phyloP scores from a whole-genome alignment of 1,140 invertebrate genomes.

The Hylyphantes graminicola region DNA sequence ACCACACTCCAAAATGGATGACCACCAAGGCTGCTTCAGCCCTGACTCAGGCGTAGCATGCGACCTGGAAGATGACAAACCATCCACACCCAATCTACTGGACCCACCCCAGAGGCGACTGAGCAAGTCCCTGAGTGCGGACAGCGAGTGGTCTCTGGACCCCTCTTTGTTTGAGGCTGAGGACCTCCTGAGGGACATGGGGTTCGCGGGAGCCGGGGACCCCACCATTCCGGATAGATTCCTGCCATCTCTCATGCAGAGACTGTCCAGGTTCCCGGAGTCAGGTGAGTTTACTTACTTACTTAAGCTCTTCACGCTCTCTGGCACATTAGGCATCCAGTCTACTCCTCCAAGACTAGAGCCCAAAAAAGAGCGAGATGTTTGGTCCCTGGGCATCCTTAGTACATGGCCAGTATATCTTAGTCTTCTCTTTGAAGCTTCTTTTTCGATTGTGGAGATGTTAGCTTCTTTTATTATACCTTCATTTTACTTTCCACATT shows the following conservation, averaged over 20 bases:
- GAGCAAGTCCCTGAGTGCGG: conserved; percentile 42
- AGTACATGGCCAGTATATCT: no score
- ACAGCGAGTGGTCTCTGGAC: conserved; percentile 45
- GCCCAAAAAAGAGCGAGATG: no score
- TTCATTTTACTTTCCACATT: no score
- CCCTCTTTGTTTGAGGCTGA: conserved; percentile 43
- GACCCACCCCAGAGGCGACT: conserved; percentile 25
- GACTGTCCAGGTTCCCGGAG: conserved; percentile 41
- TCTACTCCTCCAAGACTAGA: no score
- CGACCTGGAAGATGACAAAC: background rate
- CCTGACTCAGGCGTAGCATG: conserved; percentile 23
- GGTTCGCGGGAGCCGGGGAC: conserved; percentile 37
- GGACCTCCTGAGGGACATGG: conserved; percentile 44
- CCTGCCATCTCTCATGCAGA: conserved; percentile 43
- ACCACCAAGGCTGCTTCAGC: background rate
- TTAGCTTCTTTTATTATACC: no score
- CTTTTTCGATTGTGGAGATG: no score
- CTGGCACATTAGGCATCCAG: no score
- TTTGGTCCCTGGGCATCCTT: no score
- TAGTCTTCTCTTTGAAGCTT: no score
- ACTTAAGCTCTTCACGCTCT: no score
- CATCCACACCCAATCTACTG: background rate
- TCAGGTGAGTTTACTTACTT: conserved; percentile 22
- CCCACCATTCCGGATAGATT: conserved; percentile 46
- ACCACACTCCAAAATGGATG: background rate